Percentiles rank a stretch among this genome's conserved stretches.
phyloP scores from a whole-genome alignment of 2,113 vertebrate genomes.

The Jaculus jaculus region DNA sequence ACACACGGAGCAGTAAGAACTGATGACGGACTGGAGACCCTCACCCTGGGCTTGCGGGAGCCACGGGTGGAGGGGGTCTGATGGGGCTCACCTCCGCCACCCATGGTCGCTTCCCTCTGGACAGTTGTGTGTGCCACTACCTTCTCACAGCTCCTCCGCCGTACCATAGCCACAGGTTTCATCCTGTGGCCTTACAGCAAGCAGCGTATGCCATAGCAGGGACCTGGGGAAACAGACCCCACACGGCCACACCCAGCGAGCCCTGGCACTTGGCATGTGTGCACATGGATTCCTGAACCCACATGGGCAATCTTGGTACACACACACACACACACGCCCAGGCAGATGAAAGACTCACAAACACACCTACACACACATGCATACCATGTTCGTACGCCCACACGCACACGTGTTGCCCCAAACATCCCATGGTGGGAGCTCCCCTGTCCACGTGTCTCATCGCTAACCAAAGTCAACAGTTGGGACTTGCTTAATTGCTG shows the following conservation, averaged over 20 bases:
- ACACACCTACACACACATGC: accelerated
- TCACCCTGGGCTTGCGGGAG: not conserved
- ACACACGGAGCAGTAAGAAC: not conserved
- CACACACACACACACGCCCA: not conserved
- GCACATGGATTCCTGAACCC: accelerated
- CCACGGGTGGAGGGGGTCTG: no score
- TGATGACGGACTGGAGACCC: no score
- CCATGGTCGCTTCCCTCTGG: not conserved
- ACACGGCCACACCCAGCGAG: not conserved
- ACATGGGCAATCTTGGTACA: not conserved
- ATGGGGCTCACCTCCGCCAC: not conserved
- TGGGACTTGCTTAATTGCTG: conserved; percentile 82
- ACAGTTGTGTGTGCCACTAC: not conserved
- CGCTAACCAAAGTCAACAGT: conserved; percentile 78
- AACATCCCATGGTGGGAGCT: conserved; percentile 68
- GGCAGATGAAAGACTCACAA: not conserved
- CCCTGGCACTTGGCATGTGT: accelerated
- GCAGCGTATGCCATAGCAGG: no score
- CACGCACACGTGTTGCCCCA: not conserved
- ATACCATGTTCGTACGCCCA: not conserved
- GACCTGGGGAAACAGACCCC: not conserved
- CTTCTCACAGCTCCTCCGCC: not conserved
- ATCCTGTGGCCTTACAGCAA: not conserved
- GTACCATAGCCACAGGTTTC: not conserved
- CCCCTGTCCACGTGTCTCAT: conserved; percentile 77